These are phyloP conservation scores for Olivierus martensii DNA, from an alignment of 1,140 invertebrate species.

Conservation along the genomic window DNA sequence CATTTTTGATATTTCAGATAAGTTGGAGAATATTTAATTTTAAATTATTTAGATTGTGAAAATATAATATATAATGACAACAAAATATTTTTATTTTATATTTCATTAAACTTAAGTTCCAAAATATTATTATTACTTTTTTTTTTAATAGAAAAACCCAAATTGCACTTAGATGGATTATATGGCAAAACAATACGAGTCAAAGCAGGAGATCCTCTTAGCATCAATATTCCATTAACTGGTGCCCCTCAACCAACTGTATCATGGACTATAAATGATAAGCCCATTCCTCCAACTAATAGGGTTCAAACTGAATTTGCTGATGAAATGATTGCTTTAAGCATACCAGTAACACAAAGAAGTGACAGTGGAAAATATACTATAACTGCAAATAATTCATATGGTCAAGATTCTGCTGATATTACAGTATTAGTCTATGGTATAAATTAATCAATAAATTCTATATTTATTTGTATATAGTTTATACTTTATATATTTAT, in stretches of 20 bases:
- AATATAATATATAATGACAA: background rate
- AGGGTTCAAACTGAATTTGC: constrained; percentile 51
- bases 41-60: background rate
- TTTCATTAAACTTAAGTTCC: background rate
- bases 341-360: constrained; percentile 74
- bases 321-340: constrained; percentile 67
- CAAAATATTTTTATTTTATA: background rate
- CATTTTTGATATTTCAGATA: background rate
- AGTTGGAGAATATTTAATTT: background rate
- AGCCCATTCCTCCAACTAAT: constrained; percentile 47
- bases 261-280: constrained; percentile 72
- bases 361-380: constrained; percentile 87
- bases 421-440: constrained; percentile 62
- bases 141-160: constrained; percentile 61
- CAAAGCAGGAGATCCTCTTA: constrained; percentile 90
- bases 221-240: constrained; percentile 80
- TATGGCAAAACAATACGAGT: constrained; percentile 90
- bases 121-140: background rate
- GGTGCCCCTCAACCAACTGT: constrained; percentile 87
- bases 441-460: constrained; percentile 17
- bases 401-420: constrained; percentile 80
- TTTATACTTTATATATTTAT: constrained; percentile 28
- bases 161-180: constrained; percentile 72
- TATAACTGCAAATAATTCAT: constrained; percentile 72
- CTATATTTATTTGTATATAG: background rate